Base-by-base conservation (phyloP, 1,140 invertebrate species). In the Spodoptera litura region DNA sequence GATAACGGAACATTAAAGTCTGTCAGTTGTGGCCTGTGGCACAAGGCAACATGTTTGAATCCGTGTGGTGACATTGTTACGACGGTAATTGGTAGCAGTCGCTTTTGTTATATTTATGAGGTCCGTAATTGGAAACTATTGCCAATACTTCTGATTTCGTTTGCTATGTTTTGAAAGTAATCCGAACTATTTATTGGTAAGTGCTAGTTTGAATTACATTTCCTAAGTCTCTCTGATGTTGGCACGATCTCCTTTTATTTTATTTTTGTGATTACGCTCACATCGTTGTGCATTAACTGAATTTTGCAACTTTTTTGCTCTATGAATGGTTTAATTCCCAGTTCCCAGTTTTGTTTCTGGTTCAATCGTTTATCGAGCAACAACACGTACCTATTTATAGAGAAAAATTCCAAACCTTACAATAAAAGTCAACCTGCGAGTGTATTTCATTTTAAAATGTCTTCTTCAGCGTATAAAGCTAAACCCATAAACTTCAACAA, bases 81-180 rank as follows among this genome's bases (percentile, higher is more conserved):
- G 55, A 58, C 38, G 38, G 55, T 74, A 74, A 74, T 74, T 74
- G 71, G 55, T 58, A 70, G 66, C 66, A 52, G 66, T 70, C 66
- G 66, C 66, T 70, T 70, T 70, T 70, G 66, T 70, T 70, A 70
- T 70, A 70, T 70, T 70, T 70, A 70, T 70, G 66, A 70, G 66
- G 4, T 8, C 66, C 66, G n/a, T 70, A 70, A 70, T 70, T 70
- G 66, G 66, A 27, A 53, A 31, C 49, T 70, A 31, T 70, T 70
- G 66, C 15, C 38, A 70, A 70, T 70, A 70, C 66, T 70, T 70
- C 66, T 70, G 44, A 70, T 53, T 68, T 53, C 25, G 49, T 20
- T 44, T 49, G 20, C 27, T 2, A 20, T 20, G 25, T 2, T 31
- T 70, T 70, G 66, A 70, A 53, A 70, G 44, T 52, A 51, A 59